Percentiles rank a stretch among this genome's conserved stretches.
These are phyloP conservation scores for Phainopepla nitens DNA, from an alignment of 2,113 vertebrate species.

Conservation along the genomic window DNA sequence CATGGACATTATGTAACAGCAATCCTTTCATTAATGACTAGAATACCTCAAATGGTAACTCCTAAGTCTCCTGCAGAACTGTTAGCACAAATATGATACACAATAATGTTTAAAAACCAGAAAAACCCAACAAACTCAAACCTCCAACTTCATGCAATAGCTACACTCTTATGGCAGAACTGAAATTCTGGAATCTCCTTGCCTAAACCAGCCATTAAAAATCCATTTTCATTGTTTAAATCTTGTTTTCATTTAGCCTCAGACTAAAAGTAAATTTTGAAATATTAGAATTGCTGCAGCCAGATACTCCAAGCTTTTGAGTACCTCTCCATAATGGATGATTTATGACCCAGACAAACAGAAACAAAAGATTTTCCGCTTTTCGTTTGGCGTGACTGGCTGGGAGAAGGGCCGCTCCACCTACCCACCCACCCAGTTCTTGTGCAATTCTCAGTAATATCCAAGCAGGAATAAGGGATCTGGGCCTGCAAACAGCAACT, in stretches of 20 bases:
- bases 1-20: background rate
- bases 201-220: background rate
- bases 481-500: background rate
- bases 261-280: slow-evolving; percentile 14
- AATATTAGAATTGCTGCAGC: background rate
- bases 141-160: background rate
- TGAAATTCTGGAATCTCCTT: background rate
- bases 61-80: background rate
- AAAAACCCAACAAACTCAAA: background rate
- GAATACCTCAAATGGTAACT: background rate
- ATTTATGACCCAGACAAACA: background rate
- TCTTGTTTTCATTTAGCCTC: background rate
- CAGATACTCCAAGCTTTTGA: background rate
- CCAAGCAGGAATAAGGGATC: background rate
- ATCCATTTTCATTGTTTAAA: background rate
- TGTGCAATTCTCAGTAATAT: background rate
- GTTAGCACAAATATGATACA: background rate
- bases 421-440: background rate
- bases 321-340: background rate
- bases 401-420: background rate
- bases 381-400: background rate
- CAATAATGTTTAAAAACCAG: background rate
- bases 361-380: slow-evolving; percentile 2
- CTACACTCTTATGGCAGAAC: background rate
- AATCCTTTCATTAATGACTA: background rate